phyloP scores from a whole-genome alignment of 2,113 vertebrate genomes.

The Nymphicus hollandicus region DNA sequence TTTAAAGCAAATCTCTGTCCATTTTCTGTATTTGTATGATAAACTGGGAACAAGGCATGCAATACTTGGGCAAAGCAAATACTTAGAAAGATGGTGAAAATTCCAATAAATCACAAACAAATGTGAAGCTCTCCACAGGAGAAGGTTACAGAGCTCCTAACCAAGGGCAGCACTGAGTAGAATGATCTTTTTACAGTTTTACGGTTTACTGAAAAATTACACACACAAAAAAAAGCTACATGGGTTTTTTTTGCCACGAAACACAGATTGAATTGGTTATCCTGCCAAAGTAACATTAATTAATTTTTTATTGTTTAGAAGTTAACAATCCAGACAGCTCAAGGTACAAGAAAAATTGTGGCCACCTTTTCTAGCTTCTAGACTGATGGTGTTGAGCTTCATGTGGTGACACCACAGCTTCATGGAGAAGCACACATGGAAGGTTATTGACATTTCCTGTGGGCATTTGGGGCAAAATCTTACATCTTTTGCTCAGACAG shows the following conservation, averaged over 20 bases:
- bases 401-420: constrained; percentile 55
- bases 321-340: background rate
- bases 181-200: background rate
- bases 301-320: background rate
- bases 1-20: background rate
- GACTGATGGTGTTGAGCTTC: constrained; percentile 68
- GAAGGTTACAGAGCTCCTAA: background rate
- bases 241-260: background rate
- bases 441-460: constrained; percentile 64
- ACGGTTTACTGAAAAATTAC: background rate
- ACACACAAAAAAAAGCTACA: background rate
- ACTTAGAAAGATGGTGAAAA: background rate
- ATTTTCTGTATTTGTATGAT: background rate
- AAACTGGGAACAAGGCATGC: background rate
- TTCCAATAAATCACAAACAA: background rate
- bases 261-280: background rate
- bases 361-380: background rate
- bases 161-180: background rate
- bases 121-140: background rate
- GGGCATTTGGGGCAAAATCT: background rate
- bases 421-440: constrained; percentile 44
- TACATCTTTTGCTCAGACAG: background rate
- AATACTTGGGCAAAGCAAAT: background rate
- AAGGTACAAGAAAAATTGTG: background rate
- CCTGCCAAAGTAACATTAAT: background rate